Evolutionary conservation across 2,888 invertebrate genomes (phyloP), one percentile per base, ranked within the genome.

Genomic region (Aspidiotus rigidus): DNA sequence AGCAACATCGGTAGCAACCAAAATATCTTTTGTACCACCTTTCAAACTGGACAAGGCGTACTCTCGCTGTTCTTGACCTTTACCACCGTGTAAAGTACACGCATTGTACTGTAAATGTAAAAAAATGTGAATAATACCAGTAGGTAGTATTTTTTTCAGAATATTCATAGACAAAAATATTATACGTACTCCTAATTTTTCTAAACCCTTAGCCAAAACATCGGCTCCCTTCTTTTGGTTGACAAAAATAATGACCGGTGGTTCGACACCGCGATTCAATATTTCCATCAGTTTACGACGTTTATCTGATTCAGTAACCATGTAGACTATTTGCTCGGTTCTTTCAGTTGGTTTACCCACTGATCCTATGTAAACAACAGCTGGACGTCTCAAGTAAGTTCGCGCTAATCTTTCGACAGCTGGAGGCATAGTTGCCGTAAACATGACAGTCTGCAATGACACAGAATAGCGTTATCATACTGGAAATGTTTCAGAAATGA

Each of bases 221-320:
- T 99, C 99, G 0, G 97, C 99, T 71, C 98, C 98, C 80, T 97
- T 99, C 87, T 99, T 99, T 80, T 99, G 98, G 80, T 99, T 99
- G 76, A 99, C 99, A 79, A 99, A 99, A 76, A 99, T 97, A 75
- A 99, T 99, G 74, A 99, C 90, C 0, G 99, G 99, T 3, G 97
- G 97, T 77, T 96, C 95, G 69, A 95, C 88, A 39, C 93, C 92
- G 69, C 90, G 85, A 63, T 86, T 86, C 56, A 99, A 83, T 74
- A 99, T 90, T 78, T 94, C 92, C 79, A 99, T 87, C 44, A 99
- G 84, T 81, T 97, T 98, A 80, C 93, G 92, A 72, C 96, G 86
- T 80, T 99, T 99, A 77, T 97, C 95, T 73, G 89, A 88, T 78
- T 99, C 98, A 42, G 92, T 86, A 79, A 98, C 86, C 84, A 99